phyloP scores from a whole-genome alignment of 1,140 invertebrate species.

The Leucophenga varia region DNA sequence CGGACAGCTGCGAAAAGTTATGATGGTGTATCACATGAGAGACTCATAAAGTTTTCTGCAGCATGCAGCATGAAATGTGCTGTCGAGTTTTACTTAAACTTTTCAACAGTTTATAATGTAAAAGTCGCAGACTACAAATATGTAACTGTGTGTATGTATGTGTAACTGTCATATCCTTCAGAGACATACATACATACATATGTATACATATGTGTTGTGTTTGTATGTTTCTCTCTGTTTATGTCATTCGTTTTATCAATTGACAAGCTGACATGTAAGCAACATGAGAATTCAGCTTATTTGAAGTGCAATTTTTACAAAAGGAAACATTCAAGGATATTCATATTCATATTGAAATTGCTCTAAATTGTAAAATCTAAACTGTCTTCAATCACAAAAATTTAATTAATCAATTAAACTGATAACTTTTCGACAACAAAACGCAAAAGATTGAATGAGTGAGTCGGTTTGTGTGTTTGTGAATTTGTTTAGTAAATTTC shows the following conservation, averaged over 20 bases:
- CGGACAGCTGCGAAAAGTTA: conserved; percentile 4
- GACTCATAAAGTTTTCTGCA: too few species aligned
- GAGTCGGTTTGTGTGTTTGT: too few species aligned
- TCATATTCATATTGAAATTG: too few species aligned
- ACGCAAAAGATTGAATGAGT: too few species aligned
- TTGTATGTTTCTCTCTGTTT: conserved; percentile 8
- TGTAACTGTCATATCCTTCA: background rate
- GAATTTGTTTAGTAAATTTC: too few species aligned
- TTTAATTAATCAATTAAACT: conserved; percentile 51
- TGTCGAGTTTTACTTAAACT: conserved; percentile 43
- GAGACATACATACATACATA: too few species aligned
- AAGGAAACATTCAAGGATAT: too few species aligned
- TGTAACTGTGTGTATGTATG: conserved; percentile 8
- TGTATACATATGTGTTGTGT: too few species aligned
- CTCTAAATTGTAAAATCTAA: too few species aligned
- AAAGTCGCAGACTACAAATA: too few species aligned
- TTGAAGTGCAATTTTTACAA: too few species aligned
- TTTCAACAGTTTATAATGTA: conserved; percentile 50
- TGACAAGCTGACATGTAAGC: conserved; percentile 52
- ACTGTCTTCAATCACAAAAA: too few species aligned
- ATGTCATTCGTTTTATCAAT: conserved; percentile 44
- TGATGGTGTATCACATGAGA: background rate
- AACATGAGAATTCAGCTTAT: conserved; percentile 51
- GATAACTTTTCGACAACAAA: conserved; percentile 31
- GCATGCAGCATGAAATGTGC: conserved; percentile 9